These are phyloP conservation scores for Siphonodentalium dalli DNA, from an alignment of 2,888 invertebrate genomes.

Conservation along the genomic window DNA sequence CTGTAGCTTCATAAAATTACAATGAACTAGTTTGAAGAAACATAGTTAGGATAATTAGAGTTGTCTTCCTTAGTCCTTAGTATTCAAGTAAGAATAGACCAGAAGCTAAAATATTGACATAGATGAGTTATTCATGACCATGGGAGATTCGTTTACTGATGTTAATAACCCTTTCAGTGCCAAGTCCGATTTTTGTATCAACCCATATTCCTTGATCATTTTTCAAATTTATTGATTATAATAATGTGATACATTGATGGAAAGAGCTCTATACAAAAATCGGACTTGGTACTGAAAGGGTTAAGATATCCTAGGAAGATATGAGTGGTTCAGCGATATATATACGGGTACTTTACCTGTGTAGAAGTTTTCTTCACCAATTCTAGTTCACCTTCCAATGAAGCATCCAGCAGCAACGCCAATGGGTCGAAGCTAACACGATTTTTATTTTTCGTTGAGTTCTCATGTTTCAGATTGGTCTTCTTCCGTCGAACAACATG, in stretches of 20 bases:
- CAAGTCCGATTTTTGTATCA: too few relatives aligned
- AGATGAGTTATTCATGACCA: too few relatives aligned
- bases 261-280: not conserved
- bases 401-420: constrained; percentile 93
- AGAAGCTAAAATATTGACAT: too few relatives aligned
- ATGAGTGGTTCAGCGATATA: not conserved
- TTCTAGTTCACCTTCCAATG: constrained; percentile 96
- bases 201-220: too few relatives aligned
- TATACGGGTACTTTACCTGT: constrained; percentile 66
- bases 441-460: constrained; percentile 46
- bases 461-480: constrained; percentile 68
- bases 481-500: constrained; percentile 41
- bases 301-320: not conserved
- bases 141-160: not conserved
- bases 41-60: too few relatives aligned
- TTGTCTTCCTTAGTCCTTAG: too few relatives aligned
- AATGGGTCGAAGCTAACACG: constrained; percentile 97
- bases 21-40: too few relatives aligned
- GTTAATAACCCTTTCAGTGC: too few relatives aligned
- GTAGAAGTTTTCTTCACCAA: constrained; percentile 93
- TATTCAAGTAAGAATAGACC: too few relatives aligned
- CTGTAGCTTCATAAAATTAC: too few relatives aligned
- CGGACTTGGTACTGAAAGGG: not conserved
- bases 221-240: too few relatives aligned
- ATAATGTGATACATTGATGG: not conserved